phyloP scores from a whole-genome alignment of 2,797 vertebrate species.

The Denticeps clupeoides region DNA sequence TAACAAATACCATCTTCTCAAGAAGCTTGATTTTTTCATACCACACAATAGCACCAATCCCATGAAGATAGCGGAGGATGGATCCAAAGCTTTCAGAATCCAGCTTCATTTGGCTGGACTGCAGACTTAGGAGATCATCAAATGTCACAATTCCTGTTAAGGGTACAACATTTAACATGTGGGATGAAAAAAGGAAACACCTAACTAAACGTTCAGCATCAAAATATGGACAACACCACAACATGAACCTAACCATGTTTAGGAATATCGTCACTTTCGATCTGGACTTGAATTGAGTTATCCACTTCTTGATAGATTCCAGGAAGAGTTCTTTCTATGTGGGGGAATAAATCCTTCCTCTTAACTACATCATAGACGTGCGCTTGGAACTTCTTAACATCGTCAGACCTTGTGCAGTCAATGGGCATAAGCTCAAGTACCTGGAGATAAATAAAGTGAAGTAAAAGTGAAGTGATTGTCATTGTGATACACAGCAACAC shows the following conservation, averaged over 20 bases:
- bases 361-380: slow-evolving; percentile 40
- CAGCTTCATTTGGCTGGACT: slow-evolving; percentile 21
- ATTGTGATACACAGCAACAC: too few species aligned
- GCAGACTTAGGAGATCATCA: slow-evolving; percentile 38
- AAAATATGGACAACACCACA: not conserved
- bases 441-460: slow-evolving; percentile 14
- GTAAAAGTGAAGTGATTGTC: too few species aligned
- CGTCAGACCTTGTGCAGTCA: slow-evolving; percentile 36
- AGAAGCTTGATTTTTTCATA: slow-evolving; percentile 52
- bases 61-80: slow-evolving; percentile 64
- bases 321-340: slow-evolving; percentile 46
- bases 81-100: slow-evolving; percentile 44
- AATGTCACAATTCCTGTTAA: slow-evolving; percentile 48
- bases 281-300: slow-evolving; percentile 35
- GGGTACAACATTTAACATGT: not conserved
- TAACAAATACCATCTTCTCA: slow-evolving; percentile 48
- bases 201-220: not conserved
- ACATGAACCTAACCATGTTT: slow-evolving; percentile 43
- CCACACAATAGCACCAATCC: slow-evolving; percentile 54
- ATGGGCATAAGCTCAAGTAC: slow-evolving; percentile 39
- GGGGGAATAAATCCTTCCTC: slow-evolving; percentile 44
- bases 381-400: slow-evolving; percentile 37
- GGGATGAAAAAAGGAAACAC: not conserved
- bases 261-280: slow-evolving; percentile 32
- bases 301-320: slow-evolving; percentile 49